A percentile compares a stretch with the other conserved stretches of the same genome.
Evolutionary conservation across 2,113 vertebrate genomes (phyloP).

Genomic region (Jacana jacana): DNA sequence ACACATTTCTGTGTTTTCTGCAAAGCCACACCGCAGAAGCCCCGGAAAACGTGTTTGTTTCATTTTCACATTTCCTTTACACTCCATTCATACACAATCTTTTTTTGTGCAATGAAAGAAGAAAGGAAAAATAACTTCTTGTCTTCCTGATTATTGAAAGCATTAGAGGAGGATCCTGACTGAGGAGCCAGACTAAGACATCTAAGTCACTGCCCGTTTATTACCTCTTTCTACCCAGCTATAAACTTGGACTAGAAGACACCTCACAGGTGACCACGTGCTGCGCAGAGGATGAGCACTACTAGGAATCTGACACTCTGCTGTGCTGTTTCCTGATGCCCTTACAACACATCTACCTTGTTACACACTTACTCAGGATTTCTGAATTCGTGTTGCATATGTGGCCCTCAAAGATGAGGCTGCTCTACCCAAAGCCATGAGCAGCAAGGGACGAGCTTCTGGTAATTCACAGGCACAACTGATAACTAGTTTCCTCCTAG

Average conservation of each 20-base stretch:
- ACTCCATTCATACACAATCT: neutral
- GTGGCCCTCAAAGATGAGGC: neutral
- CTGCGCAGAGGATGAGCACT: neutral
- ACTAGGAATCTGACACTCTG: neutral
- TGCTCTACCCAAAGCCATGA: accelerated
- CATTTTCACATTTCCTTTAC: neutral
- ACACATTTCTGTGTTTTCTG: neutral
- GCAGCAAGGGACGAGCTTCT: neutral
- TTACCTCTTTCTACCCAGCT: neutral
- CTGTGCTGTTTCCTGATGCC: neutral
- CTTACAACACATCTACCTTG: neutral
- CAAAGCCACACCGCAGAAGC: neutral
- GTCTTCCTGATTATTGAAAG: neutral
- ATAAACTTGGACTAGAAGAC: neutral
- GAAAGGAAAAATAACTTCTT: neutral
- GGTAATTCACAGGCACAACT: neutral
- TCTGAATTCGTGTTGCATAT: accelerated
- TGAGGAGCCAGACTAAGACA: neutral
- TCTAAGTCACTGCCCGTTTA: neutral
- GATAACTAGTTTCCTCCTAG: neutral
- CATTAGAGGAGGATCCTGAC: neutral
- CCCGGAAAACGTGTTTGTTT: neutral
- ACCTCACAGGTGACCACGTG: neutral
- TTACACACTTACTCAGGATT: too few relatives aligned
- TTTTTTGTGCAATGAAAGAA: neutral